Evolutionary conservation across 2,113 vertebrate species (phyloP), one percentile per base, ranked within the genome.

Genomic region (Phycodurus eques): DNA sequence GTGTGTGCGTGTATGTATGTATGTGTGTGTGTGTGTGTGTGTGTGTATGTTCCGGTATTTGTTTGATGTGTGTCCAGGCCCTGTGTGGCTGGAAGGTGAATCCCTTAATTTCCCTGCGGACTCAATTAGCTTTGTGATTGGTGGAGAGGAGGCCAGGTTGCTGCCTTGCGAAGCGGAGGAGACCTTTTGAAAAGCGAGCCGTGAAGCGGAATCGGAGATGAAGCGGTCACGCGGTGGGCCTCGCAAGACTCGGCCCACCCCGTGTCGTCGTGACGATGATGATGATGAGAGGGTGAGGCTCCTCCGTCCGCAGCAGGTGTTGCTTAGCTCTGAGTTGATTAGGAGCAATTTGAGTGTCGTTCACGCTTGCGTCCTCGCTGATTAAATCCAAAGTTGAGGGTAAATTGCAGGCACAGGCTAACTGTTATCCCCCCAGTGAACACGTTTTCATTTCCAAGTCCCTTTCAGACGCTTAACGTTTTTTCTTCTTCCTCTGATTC

Each of bases 61-160:
- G 88, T 92, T 91, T 90, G 88, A 92, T 90, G 89, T 92, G 88
- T 91, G 90, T 92, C 90, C 90, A 92, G 89, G 13, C 87, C 90
- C 83, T 88, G 87, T 71, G 67, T 80, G 90, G 86, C 87, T 88
- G 84, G 85, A 88, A 91, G 90, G 90, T 92, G 90, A 92, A 90
- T 90, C 85, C 84, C 80, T 79, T 91, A 92, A 92, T 92, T 92
- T 92, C 90, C 90, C 90, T 53, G 54, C 69, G 87, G 90, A 92
- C 84, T 92, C 89, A 92, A 92, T 92, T 92, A 92, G 88, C 89
- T 88, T 84, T 89, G 87, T 88, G 90, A 92, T 92, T 92, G 90
- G 90, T 84, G 87, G 89, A 89, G 88, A 82, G 84, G 80, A 87
- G 88, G 86, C 87, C 90, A 90, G 88, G 90, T 90, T 90, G 74